A percentile compares a stretch with the other conserved stretches of the same genome.
Evolutionary conservation across 2,888 invertebrate genomes (phyloP).

Genomic region (Nomada goodeniana): DNA sequence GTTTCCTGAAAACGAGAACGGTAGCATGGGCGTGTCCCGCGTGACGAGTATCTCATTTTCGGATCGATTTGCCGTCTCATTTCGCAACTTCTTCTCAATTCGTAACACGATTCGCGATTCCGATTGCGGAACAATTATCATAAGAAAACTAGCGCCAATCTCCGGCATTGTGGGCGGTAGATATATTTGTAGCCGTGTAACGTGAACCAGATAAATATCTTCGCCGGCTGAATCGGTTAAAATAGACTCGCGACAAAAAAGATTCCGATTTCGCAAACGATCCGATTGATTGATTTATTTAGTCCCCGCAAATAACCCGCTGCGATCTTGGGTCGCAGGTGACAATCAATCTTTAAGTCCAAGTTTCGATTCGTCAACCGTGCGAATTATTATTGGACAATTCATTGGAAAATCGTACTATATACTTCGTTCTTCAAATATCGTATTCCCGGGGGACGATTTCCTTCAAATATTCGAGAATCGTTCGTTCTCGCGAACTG

Average conservation of each 20-base stretch:
- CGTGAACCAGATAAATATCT: not conserved
- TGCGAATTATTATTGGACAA: too few relatives aligned
- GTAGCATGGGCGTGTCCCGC: conserved; percentile 62
- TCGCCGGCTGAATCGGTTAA: not conserved
- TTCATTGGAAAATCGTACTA: not conserved
- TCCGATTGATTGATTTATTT: not conserved
- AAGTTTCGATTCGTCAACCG: not conserved
- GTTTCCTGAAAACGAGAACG: conserved; percentile 65
- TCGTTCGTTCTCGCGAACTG: not conserved
- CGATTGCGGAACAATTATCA: conserved; percentile 8
- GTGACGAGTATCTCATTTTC: conserved; percentile 61
- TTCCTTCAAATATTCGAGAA: not conserved
- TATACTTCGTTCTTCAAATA: not conserved
- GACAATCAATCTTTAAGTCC: not conserved
- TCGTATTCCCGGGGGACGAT: too few relatives aligned
- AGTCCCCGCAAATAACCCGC: not conserved
- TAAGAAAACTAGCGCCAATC: not conserved
- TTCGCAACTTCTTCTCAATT: conserved; percentile 45
- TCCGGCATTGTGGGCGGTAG: not conserved
- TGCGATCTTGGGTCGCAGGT: too few relatives aligned
- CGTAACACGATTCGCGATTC: conserved; percentile 20
- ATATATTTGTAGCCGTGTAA: not conserved
- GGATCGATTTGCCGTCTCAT: conserved; percentile 50
- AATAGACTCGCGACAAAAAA: not conserved
- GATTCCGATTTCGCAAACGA: too few relatives aligned